These are phyloP conservation scores for Laterallus jamaicensis DNA, from an alignment of 2,113 vertebrate genomes.

Conservation along the genomic window DNA sequence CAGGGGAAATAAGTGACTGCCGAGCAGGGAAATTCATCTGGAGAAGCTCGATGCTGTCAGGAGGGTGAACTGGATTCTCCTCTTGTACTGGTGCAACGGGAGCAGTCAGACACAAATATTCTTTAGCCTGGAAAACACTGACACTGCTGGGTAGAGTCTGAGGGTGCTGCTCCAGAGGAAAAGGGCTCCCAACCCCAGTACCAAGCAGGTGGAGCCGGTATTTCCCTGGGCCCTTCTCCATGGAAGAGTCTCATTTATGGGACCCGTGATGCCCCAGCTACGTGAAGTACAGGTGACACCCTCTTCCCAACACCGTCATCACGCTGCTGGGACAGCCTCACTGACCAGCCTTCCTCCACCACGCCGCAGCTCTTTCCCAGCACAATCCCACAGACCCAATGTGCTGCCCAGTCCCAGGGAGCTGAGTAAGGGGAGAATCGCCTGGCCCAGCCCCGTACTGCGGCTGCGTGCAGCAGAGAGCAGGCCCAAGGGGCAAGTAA, in stretches of 20 bases:
- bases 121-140: neutral
- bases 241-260: neutral
- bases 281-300: neutral
- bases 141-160: neutral
- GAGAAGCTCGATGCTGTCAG: rapidly evolving
- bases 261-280: neutral
- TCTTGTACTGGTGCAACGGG: rapidly evolving
- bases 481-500: neutral
- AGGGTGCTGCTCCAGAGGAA: rapidly evolving
- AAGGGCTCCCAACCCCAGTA: neutral
- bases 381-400: neutral
- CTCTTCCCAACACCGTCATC: rapidly evolving
- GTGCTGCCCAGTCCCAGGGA: neutral
- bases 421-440: rapidly evolving
- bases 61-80: neutral
- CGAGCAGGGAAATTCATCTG: neutral
- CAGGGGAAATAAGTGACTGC: neutral
- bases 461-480: neutral
- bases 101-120: neutral
- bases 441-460: neutral
- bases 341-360: too few relatives aligned
- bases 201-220: neutral
- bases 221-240: neutral
- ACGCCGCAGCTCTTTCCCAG: neutral
- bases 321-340: neutral